Evolutionary conservation across 2,113 vertebrate species (phyloP), one percentile per base, ranked within the genome.

Genomic region (Corydoras maculifer): DNA sequence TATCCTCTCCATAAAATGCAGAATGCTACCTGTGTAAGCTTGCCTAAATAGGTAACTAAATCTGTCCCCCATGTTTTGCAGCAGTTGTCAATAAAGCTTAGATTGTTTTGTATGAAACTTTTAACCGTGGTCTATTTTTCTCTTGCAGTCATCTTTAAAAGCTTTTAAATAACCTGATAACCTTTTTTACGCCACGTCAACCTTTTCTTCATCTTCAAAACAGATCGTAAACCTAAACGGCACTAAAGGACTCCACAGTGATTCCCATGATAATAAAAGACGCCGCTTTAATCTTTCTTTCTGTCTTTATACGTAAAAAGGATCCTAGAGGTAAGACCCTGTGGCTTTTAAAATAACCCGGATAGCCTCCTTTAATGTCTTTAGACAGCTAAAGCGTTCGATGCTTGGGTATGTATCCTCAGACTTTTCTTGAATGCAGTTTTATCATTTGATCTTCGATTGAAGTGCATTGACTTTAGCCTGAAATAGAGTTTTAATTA

Each of bases 21-120:
- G 94, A 95, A 91, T 96, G 93, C 93, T 93, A 84, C 83, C 81
- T 96, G 94, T 97, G 94, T 98, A 93, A 95, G 92, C 91, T 94
- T 96, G 94, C 93, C 92, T 98, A 98, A 98, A 91, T 97, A 98
- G 95, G 96, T 95, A 94, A 93, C 94, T 96, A 93, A 93, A 97
- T 91, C 93, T 92, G 88, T 94, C 94, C 91, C 93, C 93, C 89
- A 89, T 88, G 94, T 88, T 93, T 96, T 93, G 93, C 94, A 93
- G 89, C 92, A 91, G 89, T 93, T 97, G 94, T 97, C 94, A 97
- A 98, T 98, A 98, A 96, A 97, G 94, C 94, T 92, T 92, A 96
- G 94, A 93, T 93, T 94, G 94, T 98, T 98, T 97, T 95, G 84
- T 93, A 94, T 94, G 94, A 94, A 88, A 93, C 90, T 86, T 51